Conservation (phyloP, 2,113 vertebrate species). For the Craseonycteris thonglongyai region DNA sequence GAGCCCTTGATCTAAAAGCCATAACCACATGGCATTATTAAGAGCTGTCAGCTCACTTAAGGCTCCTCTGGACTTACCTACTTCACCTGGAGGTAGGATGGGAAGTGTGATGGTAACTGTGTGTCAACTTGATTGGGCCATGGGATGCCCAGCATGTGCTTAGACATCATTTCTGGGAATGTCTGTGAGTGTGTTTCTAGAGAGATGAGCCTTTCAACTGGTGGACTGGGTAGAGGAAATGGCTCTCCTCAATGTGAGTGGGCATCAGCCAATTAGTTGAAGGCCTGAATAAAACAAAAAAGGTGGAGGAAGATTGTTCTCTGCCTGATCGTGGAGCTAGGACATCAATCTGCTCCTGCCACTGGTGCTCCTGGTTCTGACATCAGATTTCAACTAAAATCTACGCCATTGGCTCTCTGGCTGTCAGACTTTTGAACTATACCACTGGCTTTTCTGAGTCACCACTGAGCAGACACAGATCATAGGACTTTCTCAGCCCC, state of each 20-base stretch:
- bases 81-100: neutral
- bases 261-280: neutral
- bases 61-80: neutral
- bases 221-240: neutral
- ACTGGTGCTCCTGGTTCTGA: neutral
- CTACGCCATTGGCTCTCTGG: neutral
- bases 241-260: neutral
- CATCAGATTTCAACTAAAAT: neutral
- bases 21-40: neutral
- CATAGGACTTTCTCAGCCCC: neutral
- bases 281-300: neutral
- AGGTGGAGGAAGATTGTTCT: neutral
- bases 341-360: neutral
- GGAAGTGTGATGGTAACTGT: neutral
- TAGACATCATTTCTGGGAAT: neutral
- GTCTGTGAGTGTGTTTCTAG: neutral
- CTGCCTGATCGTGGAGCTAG: neutral
- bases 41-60: neutral
- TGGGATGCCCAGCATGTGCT: neutral
- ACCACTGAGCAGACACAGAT: neutral
- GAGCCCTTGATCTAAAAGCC: neutral
- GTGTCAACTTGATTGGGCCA: neutral
- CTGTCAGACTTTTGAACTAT: neutral
- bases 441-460: neutral
- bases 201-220: neutral